Evolutionary conservation across 2,113 vertebrate genomes (phyloP).

Genomic region (Clarias macrocephalus): DNA sequence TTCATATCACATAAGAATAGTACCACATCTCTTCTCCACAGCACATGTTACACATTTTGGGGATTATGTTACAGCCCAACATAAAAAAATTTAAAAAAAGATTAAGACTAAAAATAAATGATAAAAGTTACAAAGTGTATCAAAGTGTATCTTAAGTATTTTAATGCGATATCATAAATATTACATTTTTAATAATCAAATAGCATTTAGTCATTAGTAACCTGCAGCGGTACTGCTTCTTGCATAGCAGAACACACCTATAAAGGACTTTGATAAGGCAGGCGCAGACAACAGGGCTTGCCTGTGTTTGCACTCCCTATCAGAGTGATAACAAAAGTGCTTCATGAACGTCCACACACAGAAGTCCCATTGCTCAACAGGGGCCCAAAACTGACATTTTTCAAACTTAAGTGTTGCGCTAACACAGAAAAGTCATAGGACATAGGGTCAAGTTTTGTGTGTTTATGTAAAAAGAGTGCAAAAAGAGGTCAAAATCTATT

Average conservation of each 20-base stretch:
- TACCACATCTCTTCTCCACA: not conserved
- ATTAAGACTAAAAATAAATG: not conserved
- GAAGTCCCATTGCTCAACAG: conserved; percentile 44
- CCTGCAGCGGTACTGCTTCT: conserved; percentile 1
- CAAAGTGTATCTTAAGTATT: too few species aligned
- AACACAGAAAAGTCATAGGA: conserved; percentile 40
- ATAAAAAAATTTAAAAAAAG: not conserved
- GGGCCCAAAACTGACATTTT: conserved; percentile 30
- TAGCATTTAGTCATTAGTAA: not conserved
- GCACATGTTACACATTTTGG: not conserved
- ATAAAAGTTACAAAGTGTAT: not conserved
- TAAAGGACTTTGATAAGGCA: conserved; percentile 58
- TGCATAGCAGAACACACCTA: conserved; percentile 50
- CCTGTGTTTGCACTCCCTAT: conserved; percentile 57
- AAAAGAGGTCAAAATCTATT: conserved; percentile 10
- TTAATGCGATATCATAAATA: not conserved
- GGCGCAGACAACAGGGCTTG: conserved; percentile 48
- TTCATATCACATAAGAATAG: not conserved
- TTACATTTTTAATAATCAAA: not conserved
- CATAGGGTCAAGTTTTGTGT: conserved; percentile 28
- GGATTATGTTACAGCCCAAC: not conserved
- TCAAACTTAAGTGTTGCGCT: conserved; percentile 23
- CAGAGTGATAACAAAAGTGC: conserved; percentile 56
- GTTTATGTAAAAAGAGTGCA: conserved; percentile 54
- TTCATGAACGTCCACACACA: conserved; percentile 55